These are phyloP conservation scores for Periophthalmodon schlosseri DNA, from an alignment of 2,113 vertebrate species.

Conservation along the genomic window DNA sequence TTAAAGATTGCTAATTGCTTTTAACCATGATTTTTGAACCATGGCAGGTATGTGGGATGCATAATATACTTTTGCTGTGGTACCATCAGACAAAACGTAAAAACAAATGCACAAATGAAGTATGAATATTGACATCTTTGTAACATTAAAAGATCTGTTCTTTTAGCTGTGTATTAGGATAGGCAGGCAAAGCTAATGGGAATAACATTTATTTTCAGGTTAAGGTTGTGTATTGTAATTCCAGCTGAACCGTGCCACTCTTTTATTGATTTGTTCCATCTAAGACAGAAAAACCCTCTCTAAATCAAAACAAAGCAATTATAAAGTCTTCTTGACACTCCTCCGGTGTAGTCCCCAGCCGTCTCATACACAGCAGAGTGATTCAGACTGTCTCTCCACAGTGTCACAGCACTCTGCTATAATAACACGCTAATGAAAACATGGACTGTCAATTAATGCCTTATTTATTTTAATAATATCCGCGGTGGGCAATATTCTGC, in stretches of 20 bases:
- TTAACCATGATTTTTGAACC: no score
- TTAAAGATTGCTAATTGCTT: no score
- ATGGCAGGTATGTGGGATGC: no score
- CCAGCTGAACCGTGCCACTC: constrained; percentile 27
- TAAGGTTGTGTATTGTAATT: constrained; percentile 29
- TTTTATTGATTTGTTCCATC: constrained; percentile 52
- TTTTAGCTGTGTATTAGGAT: neutral
- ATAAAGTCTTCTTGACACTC: constrained; percentile 42
- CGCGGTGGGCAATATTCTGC: constrained; percentile 58
- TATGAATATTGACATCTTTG: neutral
- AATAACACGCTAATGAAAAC: constrained; percentile 60
- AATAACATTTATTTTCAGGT: constrained; percentile 27
- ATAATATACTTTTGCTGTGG: no score
- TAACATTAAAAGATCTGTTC: neutral
- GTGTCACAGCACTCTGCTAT: constrained; percentile 40
- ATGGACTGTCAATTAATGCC: constrained; percentile 68
- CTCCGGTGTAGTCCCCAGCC: constrained; percentile 43
- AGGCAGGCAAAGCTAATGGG: constrained; percentile 18
- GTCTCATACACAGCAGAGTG: constrained; percentile 41
- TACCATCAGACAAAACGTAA: no score
- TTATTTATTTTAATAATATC: constrained; percentile 71
- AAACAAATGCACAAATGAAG: no score
- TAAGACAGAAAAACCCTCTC: constrained; percentile 23
- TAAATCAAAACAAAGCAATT: constrained; percentile 60
- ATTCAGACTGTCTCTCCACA: constrained; percentile 47